Evolutionary conservation across 2,888 invertebrate species (phyloP), one percentile per base, ranked within the genome.

Genomic region (Alloplasta piceator): DNA sequence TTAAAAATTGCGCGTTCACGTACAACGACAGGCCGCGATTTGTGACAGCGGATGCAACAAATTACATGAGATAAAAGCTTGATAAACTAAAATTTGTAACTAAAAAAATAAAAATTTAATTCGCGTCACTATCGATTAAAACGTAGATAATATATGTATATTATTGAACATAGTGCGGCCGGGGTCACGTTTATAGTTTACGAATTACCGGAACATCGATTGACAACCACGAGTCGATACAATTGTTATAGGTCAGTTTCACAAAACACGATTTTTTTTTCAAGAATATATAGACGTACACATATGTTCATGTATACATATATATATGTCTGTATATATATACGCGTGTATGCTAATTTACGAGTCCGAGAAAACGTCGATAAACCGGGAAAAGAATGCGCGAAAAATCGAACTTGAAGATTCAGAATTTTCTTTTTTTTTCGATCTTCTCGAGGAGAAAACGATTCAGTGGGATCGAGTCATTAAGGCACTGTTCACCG

Each of bases 401-500:
- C 50, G 56, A 61, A 73, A 73, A 81, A 81, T 81, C 81, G 81
- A 81, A 81, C 77, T 81, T 81, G 50, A 74, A 73, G 74, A 64
- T 71, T 80, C 43, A 66, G 70, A 61, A 12, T 67, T 38, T 73
- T 55, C 46, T 16, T 41, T 61, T 43, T 66, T 64, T 78, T 83
- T 81, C 84, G 78, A 83, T 85, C 68, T 76, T 83, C 82, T 78
- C 78, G 83, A 81, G 78, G 81, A 82, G 66, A 66, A 86, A 85
- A 83, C 84, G 86, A 83, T 86, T 85, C 84, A 80, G 84, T 85
- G 86, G 86, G 86, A 89, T 89, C 88, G 89, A 89, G 89, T 90
- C 90, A 87, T 90, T 92, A 92, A 92, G 92, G 92, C 92, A 92
- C 92, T 92, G 92, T 91, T 92, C 90, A 89, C 88, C 90, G 91